These are phyloP conservation scores for Heliangelus exortis DNA, from an alignment of 2,797 vertebrate genomes.

Conservation along the genomic window DNA sequence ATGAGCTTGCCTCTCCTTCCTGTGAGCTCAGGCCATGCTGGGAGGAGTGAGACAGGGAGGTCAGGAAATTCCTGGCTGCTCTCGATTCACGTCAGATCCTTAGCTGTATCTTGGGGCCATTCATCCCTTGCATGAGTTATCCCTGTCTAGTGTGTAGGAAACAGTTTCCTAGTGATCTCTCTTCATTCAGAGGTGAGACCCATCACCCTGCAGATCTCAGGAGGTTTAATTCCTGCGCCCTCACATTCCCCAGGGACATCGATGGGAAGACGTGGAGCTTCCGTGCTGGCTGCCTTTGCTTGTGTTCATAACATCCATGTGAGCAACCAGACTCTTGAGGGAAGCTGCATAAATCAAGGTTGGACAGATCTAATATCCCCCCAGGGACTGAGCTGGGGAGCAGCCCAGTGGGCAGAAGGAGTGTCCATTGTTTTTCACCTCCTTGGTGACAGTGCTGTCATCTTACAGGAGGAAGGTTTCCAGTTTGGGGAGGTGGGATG, in stretches of 20 bases:
- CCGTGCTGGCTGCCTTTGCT: background rate
- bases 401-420: background rate
- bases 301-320: accelerated
- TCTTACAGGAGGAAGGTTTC: background rate
- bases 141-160: conserved; percentile 23
- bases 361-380: background rate
- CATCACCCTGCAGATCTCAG: background rate
- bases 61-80: conserved; percentile 71
- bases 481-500: background rate
- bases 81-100: conserved; percentile 55
- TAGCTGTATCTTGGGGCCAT: conserved; percentile 60
- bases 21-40: conserved; percentile 59
- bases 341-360: background rate
- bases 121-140: conserved; percentile 62
- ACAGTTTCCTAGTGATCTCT: conserved; percentile 4
- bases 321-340: background rate
- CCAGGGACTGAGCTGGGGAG: background rate
- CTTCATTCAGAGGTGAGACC: conserved; percentile 20
- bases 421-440: background rate
- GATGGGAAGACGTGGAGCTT: accelerated
- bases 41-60: conserved; percentile 61
- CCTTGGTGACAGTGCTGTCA: background rate
- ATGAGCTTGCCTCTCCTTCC: conserved; percentile 52
- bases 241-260: background rate
- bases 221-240: background rate